Percentiles rank a stretch among this genome's conserved stretches.
phyloP scores from a whole-genome alignment of 2,113 vertebrate species.

The Protobothrops mucrosquamatus region DNA sequence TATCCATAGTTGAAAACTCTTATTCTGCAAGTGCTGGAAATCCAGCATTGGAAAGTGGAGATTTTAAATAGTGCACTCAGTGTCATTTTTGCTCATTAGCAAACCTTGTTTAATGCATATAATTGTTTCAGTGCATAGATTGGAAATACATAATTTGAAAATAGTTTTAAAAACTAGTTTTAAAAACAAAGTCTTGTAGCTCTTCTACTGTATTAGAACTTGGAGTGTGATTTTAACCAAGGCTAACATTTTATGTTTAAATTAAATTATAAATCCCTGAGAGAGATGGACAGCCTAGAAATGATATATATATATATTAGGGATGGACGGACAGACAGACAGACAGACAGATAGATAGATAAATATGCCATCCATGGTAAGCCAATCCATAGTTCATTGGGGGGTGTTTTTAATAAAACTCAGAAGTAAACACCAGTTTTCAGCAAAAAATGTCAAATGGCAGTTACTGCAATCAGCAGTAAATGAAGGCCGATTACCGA shows the following conservation, averaged over 20 bases:
- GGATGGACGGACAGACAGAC: too few relatives aligned
- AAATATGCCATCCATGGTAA: too few relatives aligned
- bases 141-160: background rate
- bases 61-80: background rate
- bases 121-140: background rate
- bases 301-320: too few relatives aligned
- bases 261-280: background rate
- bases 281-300: background rate
- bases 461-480: background rate
- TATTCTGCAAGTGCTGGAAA: background rate
- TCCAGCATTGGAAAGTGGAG: background rate
- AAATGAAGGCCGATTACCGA: background rate
- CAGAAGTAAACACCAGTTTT: background rate
- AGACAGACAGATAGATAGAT: too few relatives aligned
- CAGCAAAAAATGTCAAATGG: background rate
- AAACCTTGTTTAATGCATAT: background rate
- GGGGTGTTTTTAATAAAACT: background rate
- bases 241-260: background rate
- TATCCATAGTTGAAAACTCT: background rate
- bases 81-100: background rate
- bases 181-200: too few relatives aligned
- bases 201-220: background rate
- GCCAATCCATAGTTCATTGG: background rate
- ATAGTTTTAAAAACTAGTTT: background rate
- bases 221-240: background rate